phyloP scores from a whole-genome alignment of 2,797 vertebrate genomes.

The Chrysocyon brachyurus region DNA sequence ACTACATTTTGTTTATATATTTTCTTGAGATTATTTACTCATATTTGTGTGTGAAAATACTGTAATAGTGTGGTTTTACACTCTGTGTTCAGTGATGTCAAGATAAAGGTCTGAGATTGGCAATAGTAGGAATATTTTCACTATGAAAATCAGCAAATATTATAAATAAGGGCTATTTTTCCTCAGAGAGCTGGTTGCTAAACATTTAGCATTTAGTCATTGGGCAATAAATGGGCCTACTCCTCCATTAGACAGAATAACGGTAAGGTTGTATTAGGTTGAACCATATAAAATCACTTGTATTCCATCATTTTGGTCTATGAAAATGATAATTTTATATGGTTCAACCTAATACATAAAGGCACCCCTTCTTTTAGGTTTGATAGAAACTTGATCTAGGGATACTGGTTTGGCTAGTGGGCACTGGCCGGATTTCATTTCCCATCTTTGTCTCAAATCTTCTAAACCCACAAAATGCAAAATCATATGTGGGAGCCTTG shows the following conservation, averaged over 20 bases:
- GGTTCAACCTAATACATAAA: neutral
- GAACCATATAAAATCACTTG: conserved; percentile 1
- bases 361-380: neutral
- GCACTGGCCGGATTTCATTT: neutral
- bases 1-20: conserved; percentile 19
- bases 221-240: neutral
- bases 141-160: conserved; percentile 20
- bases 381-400: conserved; percentile 1
- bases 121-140: neutral
- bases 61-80: neutral
- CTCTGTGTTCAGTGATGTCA: neutral
- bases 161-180: neutral
- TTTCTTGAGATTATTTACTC: conserved; percentile 15
- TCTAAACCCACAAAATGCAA: conserved; percentile 19
- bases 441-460: neutral
- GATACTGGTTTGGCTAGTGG: neutral
- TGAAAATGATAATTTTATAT: conserved; percentile 4
- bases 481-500: neutral
- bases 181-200: neutral
- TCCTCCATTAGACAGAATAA: neutral
- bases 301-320: neutral
- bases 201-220: conserved; percentile 3
- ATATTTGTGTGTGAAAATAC: conserved; percentile 44
- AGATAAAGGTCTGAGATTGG: conserved; percentile 32
- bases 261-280: neutral